Evolutionary conservation across 2,113 vertebrate species (phyloP).

Genomic region (Gambusia holbrooki): DNA sequence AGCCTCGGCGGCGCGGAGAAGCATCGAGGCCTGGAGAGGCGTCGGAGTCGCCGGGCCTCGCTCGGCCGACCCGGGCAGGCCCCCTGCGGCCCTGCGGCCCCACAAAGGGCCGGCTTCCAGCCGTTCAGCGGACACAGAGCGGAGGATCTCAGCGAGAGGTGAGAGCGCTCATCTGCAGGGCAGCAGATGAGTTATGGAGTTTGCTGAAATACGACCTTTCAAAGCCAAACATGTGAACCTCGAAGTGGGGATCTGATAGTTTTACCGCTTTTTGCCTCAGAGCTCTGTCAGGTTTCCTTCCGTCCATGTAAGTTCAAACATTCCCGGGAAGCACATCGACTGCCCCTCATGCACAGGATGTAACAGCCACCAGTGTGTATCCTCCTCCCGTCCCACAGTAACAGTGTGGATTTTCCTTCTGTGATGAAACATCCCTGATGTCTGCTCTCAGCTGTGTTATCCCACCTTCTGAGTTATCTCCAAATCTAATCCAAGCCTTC

Average conservation of each 20-base stretch:
- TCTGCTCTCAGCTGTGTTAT: neutral
- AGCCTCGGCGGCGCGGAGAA: conserved; percentile 77
- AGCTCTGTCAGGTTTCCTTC: conserved; percentile 64
- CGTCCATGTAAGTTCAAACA: conserved; percentile 77
- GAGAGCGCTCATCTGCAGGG: conserved; percentile 43
- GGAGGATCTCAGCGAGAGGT: conserved; percentile 86
- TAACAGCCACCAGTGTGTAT: conserved; percentile 38
- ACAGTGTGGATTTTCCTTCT: conserved; percentile 17
- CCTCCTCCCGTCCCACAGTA: neutral
- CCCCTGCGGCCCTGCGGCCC: conserved; percentile 78
- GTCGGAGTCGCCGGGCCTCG: conserved; percentile 91
- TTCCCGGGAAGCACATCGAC: conserved; percentile 3
- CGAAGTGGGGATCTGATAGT: conserved; percentile 31
- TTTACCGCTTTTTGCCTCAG: conserved; percentile 65
- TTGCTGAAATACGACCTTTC: neutral
- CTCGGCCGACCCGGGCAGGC: conserved; percentile 80
- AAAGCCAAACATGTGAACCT: neutral
- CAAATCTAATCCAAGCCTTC: conserved; percentile 21
- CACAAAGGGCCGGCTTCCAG: conserved; percentile 62
- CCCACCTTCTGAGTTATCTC: conserved; percentile 7
- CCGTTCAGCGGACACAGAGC: conserved; percentile 70
- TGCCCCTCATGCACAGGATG: conserved; percentile 35
- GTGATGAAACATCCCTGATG: conserved; percentile 9
- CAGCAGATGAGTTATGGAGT: too few relatives aligned
- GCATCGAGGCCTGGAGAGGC: conserved; percentile 84